These are phyloP conservation scores for Acronicta psi DNA, from an alignment of 2,888 invertebrate species.

Conservation along the genomic window DNA sequence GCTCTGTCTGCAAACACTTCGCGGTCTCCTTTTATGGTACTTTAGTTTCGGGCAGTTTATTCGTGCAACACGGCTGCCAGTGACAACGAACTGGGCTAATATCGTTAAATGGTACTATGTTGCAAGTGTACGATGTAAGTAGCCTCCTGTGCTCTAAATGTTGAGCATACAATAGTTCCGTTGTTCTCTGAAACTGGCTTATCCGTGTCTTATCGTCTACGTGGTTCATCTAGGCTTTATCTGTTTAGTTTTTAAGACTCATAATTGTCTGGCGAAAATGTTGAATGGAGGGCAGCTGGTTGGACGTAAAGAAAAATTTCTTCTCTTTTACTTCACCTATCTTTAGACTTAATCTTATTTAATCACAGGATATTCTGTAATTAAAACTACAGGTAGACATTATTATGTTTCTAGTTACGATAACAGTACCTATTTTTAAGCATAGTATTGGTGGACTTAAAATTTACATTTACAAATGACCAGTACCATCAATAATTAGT, in stretches of 20 bases:
- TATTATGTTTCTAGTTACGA: no score
- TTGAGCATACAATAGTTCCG: conserved; percentile 43
- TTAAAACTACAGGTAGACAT: no score
- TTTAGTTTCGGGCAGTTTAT: conserved; percentile 72
- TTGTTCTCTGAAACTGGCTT: conserved; percentile 27
- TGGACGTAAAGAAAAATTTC: no score
- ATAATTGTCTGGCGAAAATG: neutral
- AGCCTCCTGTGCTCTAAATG: conserved; percentile 51
- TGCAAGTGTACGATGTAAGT: conserved; percentile 62
- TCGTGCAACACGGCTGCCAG: conserved; percentile 61
- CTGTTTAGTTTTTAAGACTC: neutral
- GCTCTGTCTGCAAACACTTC: conserved; percentile 58
- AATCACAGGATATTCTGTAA: no score
- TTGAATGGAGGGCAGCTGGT: neutral
- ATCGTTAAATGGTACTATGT: conserved; percentile 78
- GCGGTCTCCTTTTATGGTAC: conserved; percentile 74
- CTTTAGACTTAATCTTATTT: no score
- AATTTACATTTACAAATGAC: no score
- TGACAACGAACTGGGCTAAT: conserved; percentile 72
- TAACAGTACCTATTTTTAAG: no score
- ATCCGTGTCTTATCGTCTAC: neutral
- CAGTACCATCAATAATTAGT: no score
- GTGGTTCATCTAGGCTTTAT: neutral
- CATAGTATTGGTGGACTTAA: no score
- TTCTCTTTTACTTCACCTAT: no score